Conservation (phyloP, 2,888 invertebrate genomes). For the Cheilosia urbana region DNA sequence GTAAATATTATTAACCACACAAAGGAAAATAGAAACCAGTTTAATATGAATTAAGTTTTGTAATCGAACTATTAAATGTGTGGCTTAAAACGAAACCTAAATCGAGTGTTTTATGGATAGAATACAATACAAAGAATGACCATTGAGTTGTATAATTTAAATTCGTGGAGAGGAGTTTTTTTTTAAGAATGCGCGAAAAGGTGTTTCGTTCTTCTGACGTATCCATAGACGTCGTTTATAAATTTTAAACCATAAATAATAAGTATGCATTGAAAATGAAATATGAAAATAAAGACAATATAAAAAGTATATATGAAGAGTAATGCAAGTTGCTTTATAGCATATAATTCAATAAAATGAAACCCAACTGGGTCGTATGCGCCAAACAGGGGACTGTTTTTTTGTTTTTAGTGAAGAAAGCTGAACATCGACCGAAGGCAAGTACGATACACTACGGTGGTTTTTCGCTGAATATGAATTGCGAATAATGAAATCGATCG, state of each 20-base stretch:
- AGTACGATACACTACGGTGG: too few species aligned
- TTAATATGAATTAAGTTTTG: constrained; percentile 9
- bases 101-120: not conserved
- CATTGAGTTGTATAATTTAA: too few species aligned
- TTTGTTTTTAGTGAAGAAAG: not conserved
- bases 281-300: constrained; percentile 45
- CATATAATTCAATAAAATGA: not conserved
- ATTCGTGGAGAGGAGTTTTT: too few species aligned
- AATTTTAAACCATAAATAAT: not conserved
- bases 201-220: too few species aligned
- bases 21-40: not conserved
- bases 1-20: not conserved
- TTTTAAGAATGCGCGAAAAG: too few species aligned
- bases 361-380: not conserved
- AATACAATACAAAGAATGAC: too few species aligned
- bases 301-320: not conserved
- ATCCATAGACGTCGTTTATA: not conserved
- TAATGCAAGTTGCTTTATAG: not conserved
- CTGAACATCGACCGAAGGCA: not conserved
- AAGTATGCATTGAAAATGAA: constrained; percentile 26
- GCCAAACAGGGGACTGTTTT: not conserved
- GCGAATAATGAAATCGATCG: too few species aligned
- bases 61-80: not conserved
- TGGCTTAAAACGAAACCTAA: constrained; percentile 3
- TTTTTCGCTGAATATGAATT: too few species aligned